Evolutionary conservation across 2,888 invertebrate species (phyloP), one percentile per base, ranked within the genome.

Genomic region (Rugalucina vietnamica): DNA sequence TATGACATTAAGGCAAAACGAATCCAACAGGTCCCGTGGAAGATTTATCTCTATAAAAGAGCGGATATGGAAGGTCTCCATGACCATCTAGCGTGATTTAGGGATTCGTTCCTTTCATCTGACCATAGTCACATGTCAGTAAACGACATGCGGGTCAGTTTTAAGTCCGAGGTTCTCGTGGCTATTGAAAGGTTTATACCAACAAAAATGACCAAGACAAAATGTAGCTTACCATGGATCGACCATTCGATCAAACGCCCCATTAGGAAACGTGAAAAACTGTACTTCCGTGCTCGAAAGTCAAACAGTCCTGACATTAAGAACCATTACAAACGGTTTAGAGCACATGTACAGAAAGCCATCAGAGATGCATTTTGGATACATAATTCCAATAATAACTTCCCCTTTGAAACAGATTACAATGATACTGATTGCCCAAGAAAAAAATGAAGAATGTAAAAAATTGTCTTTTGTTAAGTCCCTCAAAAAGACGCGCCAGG

Each of bases 1-100:
- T 75, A 60, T 24, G 75, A 75, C 27, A 75, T 75, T 12, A 75
- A 75, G 36, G 36, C 36, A 14, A n/a, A n/a, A n/a, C n/a, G n/a
- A n/a, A n/a, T n/a, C n/a, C n/a, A n/a, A n/a, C n/a, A 14, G 34
- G 27, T 34, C 10, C 32, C 12, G 3, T 29, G 27, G 24, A 27
- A 49, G 32, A 29, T 50, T 50, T 29, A 24, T 29, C 29, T 32
- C 32, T 50, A 43, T 27, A 50, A 34, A 29, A n/a, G n/a, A n/a
- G n/a, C n/a, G n/a, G 27, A 73, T 43, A 72, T 72, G 39, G 4
- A 12, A 24, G 72, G 72, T 72, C 72, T 72, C 21, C 54, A 21
- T 5, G 8, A 29, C 60, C 1, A 10, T 27, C n/a, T n/a, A n/a
- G n/a, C n/a, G n/a, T n/a, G n/a, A n/a, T n/a, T n/a, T n/a, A n/a